Evolutionary conservation across 2,113 vertebrate genomes (phyloP).

Genomic region (Bubo bubo): DNA sequence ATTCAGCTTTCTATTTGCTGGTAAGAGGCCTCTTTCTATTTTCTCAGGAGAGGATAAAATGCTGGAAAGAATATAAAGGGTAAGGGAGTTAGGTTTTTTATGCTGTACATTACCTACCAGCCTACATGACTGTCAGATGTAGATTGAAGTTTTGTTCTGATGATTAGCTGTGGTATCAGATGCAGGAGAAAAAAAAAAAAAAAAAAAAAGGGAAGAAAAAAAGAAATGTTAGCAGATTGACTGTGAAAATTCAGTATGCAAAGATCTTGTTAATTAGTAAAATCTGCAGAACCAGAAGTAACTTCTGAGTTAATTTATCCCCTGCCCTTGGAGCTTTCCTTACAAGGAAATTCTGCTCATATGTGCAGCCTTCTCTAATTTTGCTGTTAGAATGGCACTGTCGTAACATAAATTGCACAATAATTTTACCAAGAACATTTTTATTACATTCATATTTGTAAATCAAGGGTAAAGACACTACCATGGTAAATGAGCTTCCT

Average conservation of each 20-base stretch:
- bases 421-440: not conserved
- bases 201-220: not conserved
- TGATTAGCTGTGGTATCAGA: conserved; percentile 42
- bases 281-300: conserved; percentile 60
- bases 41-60: not conserved
- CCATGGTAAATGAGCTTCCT: not conserved
- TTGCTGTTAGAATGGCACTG: not conserved
- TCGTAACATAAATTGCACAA: not conserved
- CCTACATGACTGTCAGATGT: conserved; percentile 24
- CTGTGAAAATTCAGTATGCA: conserved; percentile 44
- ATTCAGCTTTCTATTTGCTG: not conserved
- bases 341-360: conserved; percentile 37
- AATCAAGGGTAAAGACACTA: conserved; percentile 3
- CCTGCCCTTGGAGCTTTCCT: conserved; percentile 29
- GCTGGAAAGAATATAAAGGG: not conserved
- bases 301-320: conserved; percentile 58
- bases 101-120: not conserved
- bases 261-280: conserved; percentile 57
- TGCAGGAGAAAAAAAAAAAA: not conserved
- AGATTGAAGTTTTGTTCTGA: conserved; percentile 43
- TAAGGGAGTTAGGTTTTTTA: not conserved
- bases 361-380: not conserved
- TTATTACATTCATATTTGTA: not conserved
- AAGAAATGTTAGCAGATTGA: conserved; percentile 29
- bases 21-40: not conserved